phyloP scores from a whole-genome alignment of 2,797 vertebrate species.

The Oryzias sinensis region DNA sequence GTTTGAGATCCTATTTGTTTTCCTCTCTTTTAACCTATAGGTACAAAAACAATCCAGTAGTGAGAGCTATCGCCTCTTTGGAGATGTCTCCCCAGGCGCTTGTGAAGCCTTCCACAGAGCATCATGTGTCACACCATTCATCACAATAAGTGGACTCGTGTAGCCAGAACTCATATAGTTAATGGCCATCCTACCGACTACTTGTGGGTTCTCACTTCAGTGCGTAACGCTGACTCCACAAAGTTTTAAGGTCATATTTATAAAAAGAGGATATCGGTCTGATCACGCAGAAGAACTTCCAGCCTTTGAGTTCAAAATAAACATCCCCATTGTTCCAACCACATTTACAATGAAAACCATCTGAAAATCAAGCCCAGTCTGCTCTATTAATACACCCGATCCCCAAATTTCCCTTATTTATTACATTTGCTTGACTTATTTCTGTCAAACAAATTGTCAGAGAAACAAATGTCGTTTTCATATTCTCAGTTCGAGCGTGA shows the following conservation, averaged over 20 bases:
- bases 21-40: conserved; percentile 49
- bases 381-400: too few relatives aligned
- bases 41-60: conserved; percentile 55
- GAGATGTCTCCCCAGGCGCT: conserved; percentile 39
- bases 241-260: conserved; percentile 31
- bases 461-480: conserved; percentile 43
- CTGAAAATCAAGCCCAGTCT: conserved; percentile 14
- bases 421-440: conserved; percentile 42
- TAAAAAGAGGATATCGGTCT: conserved; percentile 23
- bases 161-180: conserved; percentile 23
- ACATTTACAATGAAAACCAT: conserved; percentile 44
- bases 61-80: conserved; percentile 27
- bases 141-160: conserved; percentile 52
- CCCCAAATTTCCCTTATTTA: conserved; percentile 20
- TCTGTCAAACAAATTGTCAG: conserved; percentile 7
- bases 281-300: conserved; percentile 29
- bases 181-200: conserved; percentile 23
- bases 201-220: conserved; percentile 19
- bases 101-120: conserved; percentile 44
- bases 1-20: conserved; percentile 48
- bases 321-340: conserved; percentile 34
- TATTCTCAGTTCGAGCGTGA: conserved; percentile 18
- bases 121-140: conserved; percentile 53
- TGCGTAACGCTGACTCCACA: conserved; percentile 53
- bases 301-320: conserved; percentile 38